Evolutionary conservation across 2,113 vertebrate species (phyloP).

Genomic region (Numida meleagris): DNA sequence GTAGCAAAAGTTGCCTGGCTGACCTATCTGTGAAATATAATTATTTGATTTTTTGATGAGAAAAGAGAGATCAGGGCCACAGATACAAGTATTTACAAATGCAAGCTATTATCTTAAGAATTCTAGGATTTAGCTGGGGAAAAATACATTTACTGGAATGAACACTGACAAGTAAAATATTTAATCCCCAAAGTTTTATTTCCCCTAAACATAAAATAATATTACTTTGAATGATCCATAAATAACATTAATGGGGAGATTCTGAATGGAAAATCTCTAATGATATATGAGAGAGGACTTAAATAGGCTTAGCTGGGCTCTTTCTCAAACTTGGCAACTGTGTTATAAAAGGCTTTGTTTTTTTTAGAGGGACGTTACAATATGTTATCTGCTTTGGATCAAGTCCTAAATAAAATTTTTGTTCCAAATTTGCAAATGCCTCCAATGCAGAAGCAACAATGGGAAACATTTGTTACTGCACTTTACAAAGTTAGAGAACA

Average conservation of each 20-base stretch:
- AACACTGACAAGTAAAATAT: conserved; percentile 64
- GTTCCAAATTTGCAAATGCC: background rate
- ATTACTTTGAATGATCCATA: conserved; percentile 66
- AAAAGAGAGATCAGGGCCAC: conserved; percentile 51
- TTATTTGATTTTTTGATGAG: conserved; percentile 54
- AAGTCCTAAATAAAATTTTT: conserved; percentile 42
- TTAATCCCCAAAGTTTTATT: conserved; percentile 71
- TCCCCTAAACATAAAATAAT: conserved; percentile 63
- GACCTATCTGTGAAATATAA: conserved; percentile 24
- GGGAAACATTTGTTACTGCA: background rate
- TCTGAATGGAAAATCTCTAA: conserved; percentile 64
- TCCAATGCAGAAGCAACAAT: background rate
- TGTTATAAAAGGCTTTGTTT: background rate
- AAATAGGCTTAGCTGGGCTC: conserved; percentile 36
- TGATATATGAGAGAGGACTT: conserved; percentile 58
- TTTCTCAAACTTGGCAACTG: conserved; percentile 44
- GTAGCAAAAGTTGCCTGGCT: conserved; percentile 22
- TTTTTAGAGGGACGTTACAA: conserved; percentile 16
- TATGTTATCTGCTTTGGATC: conserved; percentile 43
- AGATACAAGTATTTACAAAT: conserved; percentile 66
- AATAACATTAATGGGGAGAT: conserved; percentile 71
- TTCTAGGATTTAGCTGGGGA: conserved; percentile 50
- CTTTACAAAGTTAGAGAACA: background rate
- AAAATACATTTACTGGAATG: conserved; percentile 66
- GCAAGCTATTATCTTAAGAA: conserved; percentile 65